A percentile compares a stretch with the other conserved stretches of the same genome.
phyloP scores from a whole-genome alignment of 30 jellyfish, hydroid and myxozoan genomes.

The Catostylus mosaicus region DNA sequence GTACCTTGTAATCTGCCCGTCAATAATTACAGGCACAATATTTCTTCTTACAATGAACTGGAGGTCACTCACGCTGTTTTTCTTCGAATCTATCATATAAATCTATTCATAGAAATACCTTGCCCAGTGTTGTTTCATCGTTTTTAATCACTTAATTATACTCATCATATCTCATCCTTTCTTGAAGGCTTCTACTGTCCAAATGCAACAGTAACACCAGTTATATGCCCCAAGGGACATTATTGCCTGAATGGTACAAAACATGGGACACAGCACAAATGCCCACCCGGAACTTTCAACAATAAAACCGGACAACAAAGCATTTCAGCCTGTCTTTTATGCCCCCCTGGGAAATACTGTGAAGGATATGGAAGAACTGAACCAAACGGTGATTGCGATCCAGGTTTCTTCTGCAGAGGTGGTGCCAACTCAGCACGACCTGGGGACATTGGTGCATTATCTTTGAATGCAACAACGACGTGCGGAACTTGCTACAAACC shows the following conservation, averaged over 20 bases:
- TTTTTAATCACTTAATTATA: no score
- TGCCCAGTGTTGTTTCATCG: no score
- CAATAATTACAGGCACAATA: no score
- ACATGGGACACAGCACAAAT: slow-evolving; percentile 64
- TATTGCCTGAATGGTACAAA: slow-evolving; percentile 82
- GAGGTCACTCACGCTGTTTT: no score
- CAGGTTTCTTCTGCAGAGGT: slow-evolving; percentile 86
- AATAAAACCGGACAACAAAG: slow-evolving; percentile 75
- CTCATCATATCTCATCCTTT: not conserved
- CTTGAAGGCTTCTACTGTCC: slow-evolving; percentile 76
- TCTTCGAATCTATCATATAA: no score
- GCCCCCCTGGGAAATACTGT: slow-evolving; percentile 79
- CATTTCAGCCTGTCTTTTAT: slow-evolving; percentile 51
- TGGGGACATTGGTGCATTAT: slow-evolving; percentile 74
- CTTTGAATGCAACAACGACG: slow-evolving; percentile 46
- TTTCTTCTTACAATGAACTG: no score
- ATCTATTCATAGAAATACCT: no score
- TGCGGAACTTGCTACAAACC: slow-evolving; percentile 84
- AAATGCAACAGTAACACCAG: slow-evolving; percentile 71
- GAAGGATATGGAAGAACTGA: slow-evolving; percentile 72
- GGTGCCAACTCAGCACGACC: slow-evolving; percentile 76
- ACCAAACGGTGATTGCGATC: slow-evolving; percentile 76
- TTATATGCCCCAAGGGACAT: slow-evolving; percentile 82
- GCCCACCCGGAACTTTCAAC: slow-evolving; percentile 94
- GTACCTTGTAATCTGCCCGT: no score